Evolutionary conservation across 1,140 invertebrate genomes (phyloP), one percentile per base, ranked within the genome.

Genomic region (Philaenus spumarius): DNA sequence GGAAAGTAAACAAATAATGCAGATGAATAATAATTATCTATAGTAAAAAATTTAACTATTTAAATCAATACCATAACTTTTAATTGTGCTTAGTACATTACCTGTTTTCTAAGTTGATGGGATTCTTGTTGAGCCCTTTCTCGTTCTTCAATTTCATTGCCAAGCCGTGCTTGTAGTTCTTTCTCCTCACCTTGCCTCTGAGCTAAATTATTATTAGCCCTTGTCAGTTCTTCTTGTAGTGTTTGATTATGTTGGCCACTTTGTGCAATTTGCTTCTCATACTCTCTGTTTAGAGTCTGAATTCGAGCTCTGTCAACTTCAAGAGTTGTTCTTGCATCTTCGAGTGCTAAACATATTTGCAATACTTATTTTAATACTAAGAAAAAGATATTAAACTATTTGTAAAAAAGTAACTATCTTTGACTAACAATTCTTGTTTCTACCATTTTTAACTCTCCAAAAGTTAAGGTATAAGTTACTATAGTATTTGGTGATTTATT

Each of bases 121-220:
- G 86, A 71, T 59, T 90, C 86, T 62, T 84, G 76, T 45, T 86
- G 81, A 1, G 82, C 73, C 17, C 87, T 76, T 68, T 90, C 87
- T 30, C 84, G 78, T 58, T 90, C 86, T 67, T 90, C 89, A 20
- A 77, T 78, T 67, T 89, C 86, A 56, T 85, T 84, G 14, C 84
- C 75, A 1, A 95, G 72, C 62, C 87, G 80, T 19, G 82, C 81
- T 71, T 92, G 88, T 15, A 94, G 71, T 67, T 94, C 90, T 64
- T 85, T 87, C 61, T 90, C 86, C 52, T 87, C 85, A 60, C 81
- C 82, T 54, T 86, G 81, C 22, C 82, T 82, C 65, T 87, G 83
- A n/a, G 79, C 77, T 39, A 82, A 77, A n/a, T 79, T 78, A 2
- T 80, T 75, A 35, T 87, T 81, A 1, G 80, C 77, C 64, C 84